Evolutionary conservation across 1,140 invertebrate species (phyloP).

Genomic region (Pomacea maculata): DNA sequence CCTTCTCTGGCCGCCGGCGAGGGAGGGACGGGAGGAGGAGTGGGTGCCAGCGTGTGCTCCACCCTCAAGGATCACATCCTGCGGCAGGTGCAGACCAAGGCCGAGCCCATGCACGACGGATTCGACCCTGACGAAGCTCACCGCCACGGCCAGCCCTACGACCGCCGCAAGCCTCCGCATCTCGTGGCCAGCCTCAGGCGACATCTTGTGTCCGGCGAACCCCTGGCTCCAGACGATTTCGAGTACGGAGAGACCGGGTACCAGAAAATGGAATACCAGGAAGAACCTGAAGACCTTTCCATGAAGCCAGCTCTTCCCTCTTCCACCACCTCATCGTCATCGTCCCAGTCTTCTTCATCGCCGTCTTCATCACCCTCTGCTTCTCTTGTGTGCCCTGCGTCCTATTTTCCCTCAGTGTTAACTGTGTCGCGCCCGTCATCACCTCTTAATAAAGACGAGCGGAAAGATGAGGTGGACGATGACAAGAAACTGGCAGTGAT

Average conservation of each 20-base stretch:
- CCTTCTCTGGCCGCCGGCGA: not conserved
- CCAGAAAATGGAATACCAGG: slow-evolving; percentile 24
- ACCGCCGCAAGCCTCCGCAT: not conserved
- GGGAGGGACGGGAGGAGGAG: not conserved
- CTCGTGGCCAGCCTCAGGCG: too few species aligned
- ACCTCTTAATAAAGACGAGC: not conserved
- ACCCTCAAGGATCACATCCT: slow-evolving; percentile 10
- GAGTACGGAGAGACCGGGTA: not conserved
- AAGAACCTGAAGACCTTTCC: slow-evolving; percentile 40
- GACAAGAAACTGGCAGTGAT: not conserved
- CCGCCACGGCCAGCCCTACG: slow-evolving; percentile 1
- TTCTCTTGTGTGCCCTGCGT: too few species aligned
- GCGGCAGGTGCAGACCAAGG: not conserved
- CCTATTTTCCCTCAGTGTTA: not conserved
- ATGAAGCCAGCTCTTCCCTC: slow-evolving; percentile 15
- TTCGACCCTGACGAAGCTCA: not conserved
- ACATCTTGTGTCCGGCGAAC: too few species aligned
- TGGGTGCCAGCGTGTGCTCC: not conserved
- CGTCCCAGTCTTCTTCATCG: too few species aligned
- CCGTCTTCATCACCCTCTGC: too few species aligned
- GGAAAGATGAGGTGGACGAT: not conserved
- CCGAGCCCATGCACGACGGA: too few species aligned
- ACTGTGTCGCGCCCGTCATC: not conserved
- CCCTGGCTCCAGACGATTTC: not conserved
- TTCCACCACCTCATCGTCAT: too few species aligned